Evolutionary conservation across 1,140 invertebrate species (phyloP).

Genomic region (Dolichoris vasculosae): DNA sequence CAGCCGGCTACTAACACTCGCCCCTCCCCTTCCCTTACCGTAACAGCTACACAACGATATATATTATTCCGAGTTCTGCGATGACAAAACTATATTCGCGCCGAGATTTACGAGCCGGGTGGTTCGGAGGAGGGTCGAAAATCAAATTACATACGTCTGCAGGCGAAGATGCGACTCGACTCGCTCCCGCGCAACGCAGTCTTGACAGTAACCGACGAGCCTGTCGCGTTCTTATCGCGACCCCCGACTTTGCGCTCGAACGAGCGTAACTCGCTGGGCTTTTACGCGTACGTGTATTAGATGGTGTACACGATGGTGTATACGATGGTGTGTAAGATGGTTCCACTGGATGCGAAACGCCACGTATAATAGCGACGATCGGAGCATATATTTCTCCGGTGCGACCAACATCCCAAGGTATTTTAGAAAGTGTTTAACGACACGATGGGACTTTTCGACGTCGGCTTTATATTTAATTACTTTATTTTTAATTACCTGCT

Average conservation of each 20-base stretch:
- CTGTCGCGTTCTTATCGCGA: slow-evolving; percentile 14
- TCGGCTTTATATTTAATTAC: not conserved
- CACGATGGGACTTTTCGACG: not conserved
- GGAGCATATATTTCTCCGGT: not conserved
- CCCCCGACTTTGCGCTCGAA: not conserved
- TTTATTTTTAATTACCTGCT: slow-evolving; percentile 85
- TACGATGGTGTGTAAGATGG: no score
- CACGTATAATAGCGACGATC: not conserved
- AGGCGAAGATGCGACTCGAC: not conserved
- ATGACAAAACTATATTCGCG: slow-evolving; percentile 38
- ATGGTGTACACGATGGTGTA: no score
- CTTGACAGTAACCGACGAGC: slow-evolving; percentile 15
- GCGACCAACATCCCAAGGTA: not conserved
- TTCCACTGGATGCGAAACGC: not conserved
- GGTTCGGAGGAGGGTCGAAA: slow-evolving; percentile 13
- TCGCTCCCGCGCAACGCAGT: not conserved
- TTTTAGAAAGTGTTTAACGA: not conserved
- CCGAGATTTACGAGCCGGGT: slow-evolving; percentile 39
- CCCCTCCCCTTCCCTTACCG: not conserved
- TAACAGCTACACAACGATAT: not conserved
- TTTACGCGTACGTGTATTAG: not conserved
- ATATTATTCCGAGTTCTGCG: not conserved
- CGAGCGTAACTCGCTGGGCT: not conserved
- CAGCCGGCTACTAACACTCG: not conserved
- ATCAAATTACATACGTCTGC: not conserved